Conservation (phyloP, 1,140 invertebrate species). For the Panagrolaimus sp. region DNA sequence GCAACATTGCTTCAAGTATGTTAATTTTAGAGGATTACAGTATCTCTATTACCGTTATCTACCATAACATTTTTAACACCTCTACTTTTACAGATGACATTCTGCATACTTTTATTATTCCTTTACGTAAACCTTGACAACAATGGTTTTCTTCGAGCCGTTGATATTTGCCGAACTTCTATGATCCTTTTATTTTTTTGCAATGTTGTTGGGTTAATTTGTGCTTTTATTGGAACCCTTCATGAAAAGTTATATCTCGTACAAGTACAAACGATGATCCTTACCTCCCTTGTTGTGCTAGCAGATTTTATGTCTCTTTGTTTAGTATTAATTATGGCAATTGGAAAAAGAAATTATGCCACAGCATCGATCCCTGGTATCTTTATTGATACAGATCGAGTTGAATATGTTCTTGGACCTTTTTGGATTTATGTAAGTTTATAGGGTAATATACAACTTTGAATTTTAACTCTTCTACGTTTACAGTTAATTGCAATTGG, state of each 20-base stretch:
- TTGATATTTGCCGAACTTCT: not conserved
- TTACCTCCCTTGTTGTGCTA: slow-evolving; percentile 38
- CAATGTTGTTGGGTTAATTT: not conserved
- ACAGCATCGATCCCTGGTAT: slow-evolving; percentile 13
- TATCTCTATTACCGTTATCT: not conserved
- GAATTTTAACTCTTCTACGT: no score
- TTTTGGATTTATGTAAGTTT: slow-evolving; percentile 42
- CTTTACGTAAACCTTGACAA: slow-evolving; percentile 11
- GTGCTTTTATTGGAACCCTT: slow-evolving; percentile 39
- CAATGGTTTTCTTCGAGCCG: not conserved
- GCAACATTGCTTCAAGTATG: slow-evolving; percentile 33
- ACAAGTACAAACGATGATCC: slow-evolving; percentile 33
- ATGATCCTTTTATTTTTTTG: slow-evolving; percentile 15
- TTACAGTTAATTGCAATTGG: slow-evolving; percentile 42
- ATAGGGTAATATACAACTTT: no score
- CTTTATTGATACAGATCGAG: slow-evolving; percentile 30
- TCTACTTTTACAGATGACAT: slow-evolving; percentile 6
- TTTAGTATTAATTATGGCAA: slow-evolving; percentile 41
- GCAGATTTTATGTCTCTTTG: slow-evolving; percentile 43
- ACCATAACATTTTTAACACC: not conserved
- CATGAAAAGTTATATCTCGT: slow-evolving; percentile 37
- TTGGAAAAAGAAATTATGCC: slow-evolving; percentile 31
- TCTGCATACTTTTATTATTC: not conserved
- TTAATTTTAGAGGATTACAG: no score
- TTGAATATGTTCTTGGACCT: slow-evolving; percentile 37